A percentile compares a stretch with the other conserved stretches of the same genome.
Conservation (phyloP, 2,797 vertebrate genomes). For the Cryptoprocta ferox region DNA sequence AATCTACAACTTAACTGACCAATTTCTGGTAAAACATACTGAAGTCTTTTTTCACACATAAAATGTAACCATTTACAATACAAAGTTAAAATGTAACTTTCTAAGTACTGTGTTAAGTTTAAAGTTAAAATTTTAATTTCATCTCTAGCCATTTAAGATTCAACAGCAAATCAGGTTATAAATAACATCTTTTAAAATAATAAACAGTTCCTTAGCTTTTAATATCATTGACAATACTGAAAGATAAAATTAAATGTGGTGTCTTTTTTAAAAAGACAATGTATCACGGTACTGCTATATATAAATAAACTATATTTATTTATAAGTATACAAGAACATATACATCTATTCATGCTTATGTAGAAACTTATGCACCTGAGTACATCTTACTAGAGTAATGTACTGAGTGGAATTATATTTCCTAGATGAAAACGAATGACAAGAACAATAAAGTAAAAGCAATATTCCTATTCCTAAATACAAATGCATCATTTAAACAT, state of each 20-base stretch:
- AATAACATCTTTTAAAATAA: slow-evolving; percentile 45
- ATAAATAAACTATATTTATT: too few species aligned
- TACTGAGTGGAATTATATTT: slow-evolving; percentile 53
- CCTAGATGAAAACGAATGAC: slow-evolving; percentile 63
- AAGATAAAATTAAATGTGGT: slow-evolving; percentile 37
- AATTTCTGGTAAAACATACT: slow-evolving; percentile 9
- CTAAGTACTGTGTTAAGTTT: slow-evolving; percentile 34
- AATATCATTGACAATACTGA: not conserved
- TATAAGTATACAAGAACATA: slow-evolving; percentile 28
- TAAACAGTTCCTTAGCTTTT: slow-evolving; percentile 29
- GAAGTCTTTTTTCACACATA: not conserved
- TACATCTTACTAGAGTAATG: slow-evolving; percentile 23
- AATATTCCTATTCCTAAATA: slow-evolving; percentile 15
- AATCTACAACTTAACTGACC: slow-evolving; percentile 45
- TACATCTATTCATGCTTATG: not conserved
- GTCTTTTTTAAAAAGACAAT: slow-evolving; percentile 43
- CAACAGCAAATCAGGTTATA: slow-evolving; percentile 24
- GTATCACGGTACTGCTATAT: too few species aligned
- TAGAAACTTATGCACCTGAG: slow-evolving; percentile 32
- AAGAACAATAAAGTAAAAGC: slow-evolving; percentile 34
- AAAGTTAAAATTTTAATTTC: slow-evolving; percentile 59
- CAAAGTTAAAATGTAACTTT: not conserved
- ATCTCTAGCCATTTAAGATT: not conserved
- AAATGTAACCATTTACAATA: not conserved
- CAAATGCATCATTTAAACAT: slow-evolving; percentile 34